These are phyloP conservation scores for Dermolepida albohirtum DNA, from an alignment of 2,888 invertebrate genomes.

Conservation along the genomic window DNA sequence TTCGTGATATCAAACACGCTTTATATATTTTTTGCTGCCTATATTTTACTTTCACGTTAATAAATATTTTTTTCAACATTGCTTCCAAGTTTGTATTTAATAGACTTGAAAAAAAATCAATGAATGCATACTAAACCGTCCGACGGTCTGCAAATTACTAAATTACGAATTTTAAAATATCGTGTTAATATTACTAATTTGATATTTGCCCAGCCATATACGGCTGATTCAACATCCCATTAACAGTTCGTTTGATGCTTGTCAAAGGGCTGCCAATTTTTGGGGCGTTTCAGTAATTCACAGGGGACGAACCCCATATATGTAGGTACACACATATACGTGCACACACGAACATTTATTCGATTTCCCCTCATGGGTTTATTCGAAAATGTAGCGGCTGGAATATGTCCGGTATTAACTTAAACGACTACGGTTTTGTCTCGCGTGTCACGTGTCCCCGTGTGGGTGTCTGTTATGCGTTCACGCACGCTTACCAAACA, in stretches of 20 bases:
- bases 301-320: neutral
- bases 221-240: constrained; percentile 29
- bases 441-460: constrained; percentile 25
- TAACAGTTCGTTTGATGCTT: constrained; percentile 37
- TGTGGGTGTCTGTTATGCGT: neutral
- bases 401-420: constrained; percentile 36
- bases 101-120: too few relatives aligned
- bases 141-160: constrained; percentile 4
- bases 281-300: constrained; percentile 26
- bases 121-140: neutral
- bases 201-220: constrained; percentile 11
- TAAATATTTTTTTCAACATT: too few relatives aligned
- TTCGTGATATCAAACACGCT: too few relatives aligned
- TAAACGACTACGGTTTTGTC: constrained; percentile 34
- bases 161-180: constrained; percentile 25
- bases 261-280: constrained; percentile 33
- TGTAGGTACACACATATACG: too few relatives aligned
- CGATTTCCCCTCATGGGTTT: constrained; percentile 27
- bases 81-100: too few relatives aligned
- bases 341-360: constrained; percentile 13
- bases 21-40: too few relatives aligned
- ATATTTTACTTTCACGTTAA: too few relatives aligned
- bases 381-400: constrained; percentile 26
- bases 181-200: constrained; percentile 15
- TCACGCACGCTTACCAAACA: constrained; percentile 4